Evolutionary conservation across 2,888 invertebrate genomes (phyloP), one percentile per base, ranked within the genome.

Genomic region (Crepidodera aurea): DNA sequence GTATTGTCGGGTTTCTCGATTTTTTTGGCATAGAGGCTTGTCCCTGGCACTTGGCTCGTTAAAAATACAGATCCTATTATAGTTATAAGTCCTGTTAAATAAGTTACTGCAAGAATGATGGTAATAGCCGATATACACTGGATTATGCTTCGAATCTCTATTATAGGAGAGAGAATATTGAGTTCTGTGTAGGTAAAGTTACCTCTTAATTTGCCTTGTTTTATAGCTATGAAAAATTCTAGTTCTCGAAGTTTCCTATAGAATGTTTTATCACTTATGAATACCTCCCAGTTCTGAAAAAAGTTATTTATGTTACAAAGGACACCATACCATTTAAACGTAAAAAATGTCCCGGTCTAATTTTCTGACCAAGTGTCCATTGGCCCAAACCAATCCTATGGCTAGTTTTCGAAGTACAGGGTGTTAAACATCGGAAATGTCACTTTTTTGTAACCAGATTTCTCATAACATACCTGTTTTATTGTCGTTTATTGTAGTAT

Each of bases 111-210:
- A 67, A 87, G 84, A 32, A 88, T 84, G 1, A 85, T 80, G 25
- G 87, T 83, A 54, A 88, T 81, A 57, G 84, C 82, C 12, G 85
- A 69, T 37, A 86, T 62, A 42, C 83, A 82, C 60, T 85, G 83
- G 19, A 85, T 75, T 12, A 88, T 69, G n/a, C 82, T 77, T 18
- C 82, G 70, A 40, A 85, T 71, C 61, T 84, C 84, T 56, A 83
- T 74, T 22, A 79, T 79, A 58, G 82, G 80, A 51, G 86, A 76
- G 18, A 89, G 74, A 63, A 85, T 86, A 69, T 85, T 82, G 55
- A 94, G 82, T 83, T 95, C 94, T 0, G 89, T 85, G 77, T 94
- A 94, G 0, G 94, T 92, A 75, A 90, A 90, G 89, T 91, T 93
- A 1, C 93, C 94, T 18, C 93, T 85, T 66, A 84, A 82, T 27